Percentiles rank a stretch among this genome's conserved stretches.
Conservation (phyloP, 2,888 invertebrate genomes). For the Aromia moschata region DNA sequence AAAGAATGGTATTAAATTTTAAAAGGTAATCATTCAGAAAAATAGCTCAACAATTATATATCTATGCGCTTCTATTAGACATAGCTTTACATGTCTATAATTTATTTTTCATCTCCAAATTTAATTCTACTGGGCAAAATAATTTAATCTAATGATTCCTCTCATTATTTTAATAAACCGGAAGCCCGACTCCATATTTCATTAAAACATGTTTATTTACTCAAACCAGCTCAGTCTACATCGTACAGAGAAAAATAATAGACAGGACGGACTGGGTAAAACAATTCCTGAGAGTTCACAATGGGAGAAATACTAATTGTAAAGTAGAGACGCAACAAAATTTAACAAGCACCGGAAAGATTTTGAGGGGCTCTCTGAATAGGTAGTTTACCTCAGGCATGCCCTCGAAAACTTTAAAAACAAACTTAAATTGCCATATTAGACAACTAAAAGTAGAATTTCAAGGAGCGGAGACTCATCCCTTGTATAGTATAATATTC, state of each 20-base stretch:
- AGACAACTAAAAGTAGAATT: conserved; percentile 11
- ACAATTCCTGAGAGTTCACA: conserved; percentile 6
- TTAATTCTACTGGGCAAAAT: too few species aligned
- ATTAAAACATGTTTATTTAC: not conserved
- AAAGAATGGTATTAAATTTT: too few species aligned
- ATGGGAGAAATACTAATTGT: conserved; percentile 12
- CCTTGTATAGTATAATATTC: too few species aligned
- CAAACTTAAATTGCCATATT: conserved; percentile 13
- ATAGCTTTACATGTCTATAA: too few species aligned
- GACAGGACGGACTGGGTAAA: not conserved
- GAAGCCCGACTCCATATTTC: too few species aligned
- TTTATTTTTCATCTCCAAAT: too few species aligned
- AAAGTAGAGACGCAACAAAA: conserved; percentile 6
- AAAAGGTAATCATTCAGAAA: too few species aligned
- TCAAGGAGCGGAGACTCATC: not conserved
- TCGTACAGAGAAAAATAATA: not conserved
- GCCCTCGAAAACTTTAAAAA: conserved; percentile 9
- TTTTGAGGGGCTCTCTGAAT: conserved; percentile 4
- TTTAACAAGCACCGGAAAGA: conserved; percentile 14
- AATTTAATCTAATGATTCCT: too few species aligned
- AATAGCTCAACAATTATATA: too few species aligned
- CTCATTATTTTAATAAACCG: too few species aligned
- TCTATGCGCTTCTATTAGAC: too few species aligned
- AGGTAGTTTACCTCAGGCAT: conserved; percentile 20
- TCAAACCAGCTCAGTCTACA: not conserved